phyloP scores from a whole-genome alignment of 1,140 invertebrate species.

The Sitophilus oryzae region DNA sequence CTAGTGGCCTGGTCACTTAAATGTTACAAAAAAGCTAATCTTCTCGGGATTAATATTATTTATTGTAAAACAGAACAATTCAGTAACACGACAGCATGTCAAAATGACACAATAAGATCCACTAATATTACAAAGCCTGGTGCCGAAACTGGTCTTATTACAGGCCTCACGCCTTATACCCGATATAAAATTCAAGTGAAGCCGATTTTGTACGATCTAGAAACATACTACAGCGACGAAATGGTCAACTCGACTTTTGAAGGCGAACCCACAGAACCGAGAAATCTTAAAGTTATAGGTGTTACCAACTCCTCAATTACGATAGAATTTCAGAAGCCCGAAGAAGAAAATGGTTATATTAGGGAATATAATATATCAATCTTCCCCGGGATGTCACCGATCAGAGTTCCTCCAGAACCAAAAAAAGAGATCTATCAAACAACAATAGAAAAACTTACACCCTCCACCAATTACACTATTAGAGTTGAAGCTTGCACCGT shows the following conservation, averaged over 20 bases:
- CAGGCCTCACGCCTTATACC: constrained; percentile 14
- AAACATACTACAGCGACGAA: constrained; percentile 32
- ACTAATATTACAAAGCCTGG: background rate
- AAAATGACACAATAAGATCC: constrained; percentile 17
- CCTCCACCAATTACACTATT: constrained; percentile 60
- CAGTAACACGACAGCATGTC: constrained; percentile 35
- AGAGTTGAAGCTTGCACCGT: constrained; percentile 65
- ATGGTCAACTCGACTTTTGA: constrained; percentile 66
- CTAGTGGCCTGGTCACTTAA: constrained; percentile 64
- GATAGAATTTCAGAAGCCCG: constrained; percentile 64
- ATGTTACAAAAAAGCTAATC: constrained; percentile 42
- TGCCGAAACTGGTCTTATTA: constrained; percentile 64
- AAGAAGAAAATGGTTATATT: constrained; percentile 11
- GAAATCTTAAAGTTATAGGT: constrained; percentile 52
- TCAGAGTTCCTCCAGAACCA: background rate
- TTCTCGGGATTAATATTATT: constrained; percentile 38
- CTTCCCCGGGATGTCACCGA: background rate
- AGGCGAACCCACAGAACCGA: constrained; percentile 54
- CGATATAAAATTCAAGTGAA: constrained; percentile 15
- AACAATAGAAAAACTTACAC: constrained; percentile 42
- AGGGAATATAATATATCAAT: constrained; percentile 11
- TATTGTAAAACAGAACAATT: constrained; percentile 1
- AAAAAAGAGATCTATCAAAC: constrained; percentile 6
- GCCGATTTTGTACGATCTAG: background rate
- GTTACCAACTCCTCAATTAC: constrained; percentile 61